These are phyloP conservation scores for Ostrea edulis DNA, from an alignment of 1,140 invertebrate genomes.

Conservation along the genomic window DNA sequence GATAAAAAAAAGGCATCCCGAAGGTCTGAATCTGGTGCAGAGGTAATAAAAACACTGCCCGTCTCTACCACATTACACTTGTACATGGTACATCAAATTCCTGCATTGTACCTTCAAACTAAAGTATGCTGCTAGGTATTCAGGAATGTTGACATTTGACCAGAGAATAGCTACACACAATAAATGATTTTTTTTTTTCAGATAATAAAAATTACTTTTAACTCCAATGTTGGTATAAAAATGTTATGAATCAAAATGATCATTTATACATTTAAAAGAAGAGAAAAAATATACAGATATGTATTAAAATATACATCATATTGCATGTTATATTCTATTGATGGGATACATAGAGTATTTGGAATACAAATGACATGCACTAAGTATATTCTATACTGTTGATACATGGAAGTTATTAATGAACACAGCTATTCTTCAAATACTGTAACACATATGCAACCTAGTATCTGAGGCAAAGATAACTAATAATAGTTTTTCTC, in stretches of 20 bases:
- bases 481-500: too few relatives aligned
- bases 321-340: background rate
- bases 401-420: too few relatives aligned
- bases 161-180: background rate
- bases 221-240: background rate
- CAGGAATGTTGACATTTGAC: constrained; percentile 19
- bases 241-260: background rate
- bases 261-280: background rate
- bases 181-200: background rate
- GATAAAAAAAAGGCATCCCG: background rate
- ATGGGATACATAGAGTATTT: background rate
- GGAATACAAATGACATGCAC: too few relatives aligned
- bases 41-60: background rate
- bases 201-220: background rate
- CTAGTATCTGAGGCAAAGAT: too few relatives aligned
- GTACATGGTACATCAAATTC: too few relatives aligned
- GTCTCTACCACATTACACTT: background rate
- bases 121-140: background rate
- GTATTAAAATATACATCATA: background rate
- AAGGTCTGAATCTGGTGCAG: background rate
- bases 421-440: too few relatives aligned
- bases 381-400: too few relatives aligned
- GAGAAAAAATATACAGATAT: background rate
- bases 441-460: too few relatives aligned
- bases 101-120: background rate